Evolutionary conservation across 2,113 vertebrate species (phyloP), one percentile per base, ranked within the genome.

Genomic region (Halcyon malimbica): DNA sequence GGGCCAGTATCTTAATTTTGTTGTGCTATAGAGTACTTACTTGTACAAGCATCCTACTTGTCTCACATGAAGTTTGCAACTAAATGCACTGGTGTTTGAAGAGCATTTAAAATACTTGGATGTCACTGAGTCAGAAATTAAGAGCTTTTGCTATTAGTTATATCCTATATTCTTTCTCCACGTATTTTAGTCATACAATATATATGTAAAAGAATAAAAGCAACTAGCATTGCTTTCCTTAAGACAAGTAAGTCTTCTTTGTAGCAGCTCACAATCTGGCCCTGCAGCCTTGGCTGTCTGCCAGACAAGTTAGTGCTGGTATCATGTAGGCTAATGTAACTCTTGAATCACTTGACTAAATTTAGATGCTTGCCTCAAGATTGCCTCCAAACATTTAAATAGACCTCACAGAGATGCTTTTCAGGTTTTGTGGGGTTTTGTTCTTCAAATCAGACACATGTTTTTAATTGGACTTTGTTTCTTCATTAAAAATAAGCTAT

Each of bases 311-410:
- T 94, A 92, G 83, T 35, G 83, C 82, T 86, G 48, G 44, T 95
- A 96, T 96, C 88, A 64, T 78, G 83, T 79, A 94, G 86, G 89
- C 86, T 96, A 95, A 92, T 84, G 81, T 41, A 97, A 59, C 95
- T 92, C 89, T 57, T 95, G 92, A 96, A 91, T 97, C 94, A 94
- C 44, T 82, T 26, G 2, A 73, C 92, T 96, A 94, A 96, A 95
- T 96, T 96, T 96, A 96, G 95, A 89, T 75, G 37, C 92, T 93
- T 86, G 83, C 77, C 79, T 96, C 92, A 88, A 92, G 92, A 86
- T 92, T 76, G 69, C 87, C 77, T 95, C 83, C 86, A 91, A 95
- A 87, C 65, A 83, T 87, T 95, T 93, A 96, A 93, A 93, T 10
- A 93, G 79, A 87, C 39, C 46, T 88, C 90, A n/a, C 44, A 91